phyloP scores from a whole-genome alignment of 2,888 invertebrate genomes.

The Drosophila gaucha region DNA sequence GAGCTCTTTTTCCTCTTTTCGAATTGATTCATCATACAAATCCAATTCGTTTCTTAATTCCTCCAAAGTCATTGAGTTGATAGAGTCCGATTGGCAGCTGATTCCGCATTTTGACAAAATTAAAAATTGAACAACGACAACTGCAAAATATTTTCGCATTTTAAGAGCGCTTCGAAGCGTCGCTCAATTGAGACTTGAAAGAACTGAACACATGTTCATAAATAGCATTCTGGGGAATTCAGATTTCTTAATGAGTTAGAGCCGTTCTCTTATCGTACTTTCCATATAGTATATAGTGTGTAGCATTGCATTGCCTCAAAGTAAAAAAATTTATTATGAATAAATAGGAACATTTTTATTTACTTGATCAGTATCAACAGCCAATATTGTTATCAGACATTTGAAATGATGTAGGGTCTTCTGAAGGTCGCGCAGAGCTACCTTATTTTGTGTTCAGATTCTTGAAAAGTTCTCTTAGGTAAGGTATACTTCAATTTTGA shows the following conservation, averaged over 20 bases:
- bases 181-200: neutral
- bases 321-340: no score
- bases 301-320: no score
- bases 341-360: no score
- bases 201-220: neutral
- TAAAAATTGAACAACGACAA: neutral
- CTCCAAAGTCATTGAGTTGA: neutral
- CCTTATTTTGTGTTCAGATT: no score
- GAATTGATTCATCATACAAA: neutral
- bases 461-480: no score
- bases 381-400: no score
- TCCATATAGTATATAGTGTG: neutral
- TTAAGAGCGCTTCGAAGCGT: neutral
- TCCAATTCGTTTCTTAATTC: neutral
- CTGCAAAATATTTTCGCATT: conserved; percentile 16
- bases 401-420: no score
- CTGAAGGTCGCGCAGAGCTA: no score
- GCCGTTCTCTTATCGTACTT: neutral
- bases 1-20: neutral
- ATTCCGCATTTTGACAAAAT: no score
- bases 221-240: no score
- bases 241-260: neutral
- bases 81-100: neutral
- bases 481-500: no score
- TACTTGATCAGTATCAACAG: no score